phyloP scores from a whole-genome alignment of 1,140 invertebrate genomes.

The Hormaphis cornu region DNA sequence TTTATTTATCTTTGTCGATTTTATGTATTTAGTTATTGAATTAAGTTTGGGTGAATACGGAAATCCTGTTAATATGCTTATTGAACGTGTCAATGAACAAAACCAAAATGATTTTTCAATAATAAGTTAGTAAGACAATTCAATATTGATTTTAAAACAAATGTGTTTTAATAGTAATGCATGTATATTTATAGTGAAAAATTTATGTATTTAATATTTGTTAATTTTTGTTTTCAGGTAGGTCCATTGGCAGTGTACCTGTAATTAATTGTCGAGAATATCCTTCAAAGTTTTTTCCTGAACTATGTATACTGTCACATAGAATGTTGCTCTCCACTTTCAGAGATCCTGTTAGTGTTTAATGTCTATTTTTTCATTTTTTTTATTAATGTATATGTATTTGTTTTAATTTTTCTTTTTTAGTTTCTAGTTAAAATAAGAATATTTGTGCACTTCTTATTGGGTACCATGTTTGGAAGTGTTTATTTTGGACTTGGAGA shows the following conservation, averaged over 20 bases:
- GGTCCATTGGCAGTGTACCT: neutral
- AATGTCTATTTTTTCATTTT: neutral
- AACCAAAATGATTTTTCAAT: neutral
- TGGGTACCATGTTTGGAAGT: conserved; percentile 24
- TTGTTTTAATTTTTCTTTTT: neutral
- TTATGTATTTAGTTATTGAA: conserved; percentile 16
- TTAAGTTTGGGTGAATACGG: conserved; percentile 25
- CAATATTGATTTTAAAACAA: neutral
- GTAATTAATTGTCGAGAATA: conserved; percentile 13
- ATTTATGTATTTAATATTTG: neutral
- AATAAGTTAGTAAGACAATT: neutral
- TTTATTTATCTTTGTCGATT: neutral
- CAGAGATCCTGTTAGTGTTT: conserved; percentile 20
- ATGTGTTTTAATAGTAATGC: neutral
- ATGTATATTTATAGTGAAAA: neutral
- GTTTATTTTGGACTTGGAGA: conserved; percentile 11
- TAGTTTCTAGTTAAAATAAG: conserved; percentile 18
- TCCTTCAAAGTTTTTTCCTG: conserved; percentile 2
- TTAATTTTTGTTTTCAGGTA: no score
- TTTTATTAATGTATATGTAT: neutral
- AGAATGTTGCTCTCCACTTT: conserved; percentile 1
- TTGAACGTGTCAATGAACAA: neutral
- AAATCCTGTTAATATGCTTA: neutral
- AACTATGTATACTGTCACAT: conserved; percentile 7
- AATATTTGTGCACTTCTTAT: conserved; percentile 15